Base-by-base conservation (phyloP, 2,797 vertebrate species). In the Oreonectes daqikongensis region DNA sequence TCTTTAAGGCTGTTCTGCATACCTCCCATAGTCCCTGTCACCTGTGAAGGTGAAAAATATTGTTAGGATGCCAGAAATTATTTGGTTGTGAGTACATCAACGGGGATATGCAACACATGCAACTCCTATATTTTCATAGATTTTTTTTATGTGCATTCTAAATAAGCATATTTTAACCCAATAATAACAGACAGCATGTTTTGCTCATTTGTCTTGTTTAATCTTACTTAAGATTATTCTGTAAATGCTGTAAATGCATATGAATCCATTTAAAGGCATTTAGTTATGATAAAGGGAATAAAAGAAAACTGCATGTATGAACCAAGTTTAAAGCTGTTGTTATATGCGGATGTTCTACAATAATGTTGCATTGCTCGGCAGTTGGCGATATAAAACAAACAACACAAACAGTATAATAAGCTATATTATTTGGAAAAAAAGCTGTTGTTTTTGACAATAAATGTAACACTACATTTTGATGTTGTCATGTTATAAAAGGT, bases 1-100 rank as follows among this genome's bases (percentile, higher is more conserved):
- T 94, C 94, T 79, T 95, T 95, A 57, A 98, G 86, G 20, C 87
- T 89, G 0, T 86, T 90, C 81, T 84, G 87, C 95, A 98, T 95
- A 86, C 90, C 93, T 76, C 87, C 88, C 71, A 92, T 93, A 78
- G 94, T 95, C 72, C 88, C 87, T 0, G 87, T 92, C 0, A 97
- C 95, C 97, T 98, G 81, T 8, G 9, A 28, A 8, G 32, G 10
- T n/a, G 20, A 61, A 22, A 2, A 55, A 24, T 26, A 50, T 0
- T 24, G 42, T 72, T 11, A 63, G 32, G 20, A 46, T 10, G 18
- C 14, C 32, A 14, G 4, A 50, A 63, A 53, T 65, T 9, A 5
- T 52, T 61, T 38, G 4, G 18, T n/a, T 17, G 15, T 46, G 35
- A 35, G 9, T 32, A 6, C 32, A 32, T 32, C 6, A 44, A 50